Percentiles rank a stretch among this genome's conserved stretches.
Evolutionary conservation across 37 sponge, comb jelly and placozoan genomes (phyloP).

Genomic region (Aplysina aerophoba): DNA sequence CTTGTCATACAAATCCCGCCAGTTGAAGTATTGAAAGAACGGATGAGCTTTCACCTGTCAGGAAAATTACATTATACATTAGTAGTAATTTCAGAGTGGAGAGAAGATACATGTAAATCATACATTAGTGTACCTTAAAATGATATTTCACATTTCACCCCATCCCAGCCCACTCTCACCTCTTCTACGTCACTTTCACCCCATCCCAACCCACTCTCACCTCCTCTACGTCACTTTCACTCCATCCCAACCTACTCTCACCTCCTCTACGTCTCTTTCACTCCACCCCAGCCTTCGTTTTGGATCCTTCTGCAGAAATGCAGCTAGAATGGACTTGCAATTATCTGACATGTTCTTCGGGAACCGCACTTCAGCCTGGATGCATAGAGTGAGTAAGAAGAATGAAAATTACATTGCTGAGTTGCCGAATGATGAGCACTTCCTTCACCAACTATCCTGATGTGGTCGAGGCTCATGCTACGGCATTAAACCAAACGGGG

Average conservation of each 20-base stretch:
- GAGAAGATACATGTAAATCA: too few relatives aligned
- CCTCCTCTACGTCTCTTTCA: not conserved
- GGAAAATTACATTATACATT: too few relatives aligned
- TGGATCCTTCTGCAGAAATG: conserved; percentile 92
- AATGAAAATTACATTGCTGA: not conserved
- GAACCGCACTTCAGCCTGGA: conserved; percentile 85
- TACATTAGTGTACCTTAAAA: too few relatives aligned
- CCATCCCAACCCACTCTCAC: not conserved
- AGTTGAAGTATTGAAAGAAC: conserved; percentile 78
- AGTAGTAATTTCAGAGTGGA: too few relatives aligned
- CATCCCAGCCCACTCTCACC: conserved; percentile 12
- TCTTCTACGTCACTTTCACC: conserved; percentile 41
- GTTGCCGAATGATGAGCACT: too few relatives aligned
- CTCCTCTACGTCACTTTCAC: not conserved
- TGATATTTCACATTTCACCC: too few relatives aligned
- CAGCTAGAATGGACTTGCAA: conserved; percentile 71
- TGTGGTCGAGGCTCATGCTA: too few relatives aligned
- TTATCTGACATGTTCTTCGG: conserved; percentile 81
- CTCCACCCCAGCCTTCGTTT: conserved; percentile 32
- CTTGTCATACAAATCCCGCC: conserved; percentile 78
- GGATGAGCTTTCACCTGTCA: conserved; percentile 67
- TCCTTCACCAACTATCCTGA: too few relatives aligned
- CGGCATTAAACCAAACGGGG: too few relatives aligned
- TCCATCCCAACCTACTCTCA: not conserved
- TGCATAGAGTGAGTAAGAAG: not conserved